phyloP scores from a whole-genome alignment of 2,797 vertebrate genomes.

The Microhierax caerulescens region DNA sequence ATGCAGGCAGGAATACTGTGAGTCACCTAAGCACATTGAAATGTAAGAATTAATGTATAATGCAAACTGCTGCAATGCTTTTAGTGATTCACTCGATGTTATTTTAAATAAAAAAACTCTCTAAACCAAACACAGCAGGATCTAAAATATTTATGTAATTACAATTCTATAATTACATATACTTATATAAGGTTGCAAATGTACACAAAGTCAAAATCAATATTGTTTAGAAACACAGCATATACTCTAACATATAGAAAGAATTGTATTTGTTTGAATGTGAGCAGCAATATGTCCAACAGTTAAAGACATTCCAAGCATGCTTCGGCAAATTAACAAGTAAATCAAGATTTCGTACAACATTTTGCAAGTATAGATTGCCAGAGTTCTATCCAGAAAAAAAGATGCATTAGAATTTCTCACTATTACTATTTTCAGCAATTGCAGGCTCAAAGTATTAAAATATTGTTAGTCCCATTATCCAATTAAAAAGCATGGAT shows the following conservation, averaged over 20 bases:
- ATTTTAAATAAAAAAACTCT: not conserved
- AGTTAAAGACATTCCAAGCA: not conserved
- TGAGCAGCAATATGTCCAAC: not conserved
- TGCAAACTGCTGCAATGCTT: not conserved
- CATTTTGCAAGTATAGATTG: not conserved
- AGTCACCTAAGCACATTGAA: conserved; percentile 78
- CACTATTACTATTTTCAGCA: not conserved
- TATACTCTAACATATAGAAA: not conserved
- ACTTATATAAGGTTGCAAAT: not conserved
- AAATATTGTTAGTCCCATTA: not conserved
- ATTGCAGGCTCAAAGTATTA: not conserved
- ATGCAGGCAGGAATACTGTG: conserved; percentile 88
- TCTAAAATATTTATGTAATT: not conserved
- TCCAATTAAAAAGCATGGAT: not conserved
- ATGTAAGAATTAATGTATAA: not conserved
- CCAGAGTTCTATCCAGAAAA: not conserved
- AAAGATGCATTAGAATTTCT: not conserved
- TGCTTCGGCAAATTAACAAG: not conserved
- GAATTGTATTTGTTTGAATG: not conserved
- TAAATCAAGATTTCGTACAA: not conserved
- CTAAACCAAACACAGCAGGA: not conserved
- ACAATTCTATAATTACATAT: not conserved
- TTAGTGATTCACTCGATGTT: not conserved
- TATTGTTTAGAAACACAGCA: not conserved
- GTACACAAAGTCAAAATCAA: not conserved